Base-by-base conservation (phyloP, 2,113 vertebrate species). In the Archilochus colubris region DNA sequence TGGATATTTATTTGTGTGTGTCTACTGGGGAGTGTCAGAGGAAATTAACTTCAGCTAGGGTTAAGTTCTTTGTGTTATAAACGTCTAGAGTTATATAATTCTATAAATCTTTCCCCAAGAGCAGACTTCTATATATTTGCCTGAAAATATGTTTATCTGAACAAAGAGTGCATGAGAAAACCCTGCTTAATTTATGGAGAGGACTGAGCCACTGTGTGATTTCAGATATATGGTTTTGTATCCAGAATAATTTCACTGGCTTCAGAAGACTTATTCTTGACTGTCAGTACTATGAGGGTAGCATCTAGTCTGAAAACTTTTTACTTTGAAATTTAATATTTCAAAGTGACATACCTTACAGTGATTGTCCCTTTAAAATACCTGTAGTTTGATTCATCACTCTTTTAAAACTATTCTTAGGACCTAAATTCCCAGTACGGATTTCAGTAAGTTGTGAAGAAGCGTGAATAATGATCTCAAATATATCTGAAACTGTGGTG, bases 361-460 rank as follows among this genome's bases (percentile, higher is more conserved):
- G n/a, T 27, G 53, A 67, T 48, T 79, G 20, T 83, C 22, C 68
- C 70, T 88, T 74, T 69, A 82, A 89, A 89, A 83, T 74, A 68
- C 7, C 12, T 72, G 25, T 75, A 54, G n/a, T 68, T 48, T 84
- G 64, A 83, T 63, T 55, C 68, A 75, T 31, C 20, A 33, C 6
- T 12, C 22, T 76, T 80, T 86, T 15, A 51, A 82, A 91, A 43
- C 31, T 38, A 21, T 67, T 74, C 7, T 86, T 92, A 36, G 36
- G 17, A 72, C 64, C 63, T 72, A 53, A 53, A 66, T 30, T 87
- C 58, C 58, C n/a, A 77, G 30, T 64, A 28, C 2, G 73, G 28
- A 82, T 91, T 91, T 89, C 38, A 75, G 36, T 66, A 76, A 82
- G 43, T 50, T 91, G 18, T 70, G 68, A 93, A 48, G 69, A 89